Base-by-base conservation (phyloP, 2,888 invertebrate genomes). In the Agrilus cyanescens region DNA sequence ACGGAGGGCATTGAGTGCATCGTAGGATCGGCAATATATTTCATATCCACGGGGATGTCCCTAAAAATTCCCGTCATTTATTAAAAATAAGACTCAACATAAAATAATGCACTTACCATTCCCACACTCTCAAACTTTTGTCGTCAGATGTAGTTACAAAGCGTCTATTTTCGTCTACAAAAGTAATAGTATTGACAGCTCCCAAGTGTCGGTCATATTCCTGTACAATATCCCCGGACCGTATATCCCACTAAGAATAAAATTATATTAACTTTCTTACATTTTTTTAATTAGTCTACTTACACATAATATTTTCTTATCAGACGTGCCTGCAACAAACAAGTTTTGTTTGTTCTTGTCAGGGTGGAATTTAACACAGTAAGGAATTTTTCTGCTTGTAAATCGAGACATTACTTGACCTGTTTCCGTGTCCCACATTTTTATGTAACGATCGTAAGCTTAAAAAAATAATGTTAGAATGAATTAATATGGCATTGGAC, bases 1-100 rank as follows among this genome's bases (percentile, higher is more conserved):
- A 97, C 96, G 0, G 94, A 85, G 0, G 98, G 98, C 82, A 98
- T 90, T 4, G 97, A 96, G 68, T 99, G 98, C 93, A 99, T 95
- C 0, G 91, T 83, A 0, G 98, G 97, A 68, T 99, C 98, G 1
- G 98, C 98, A 51, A 99, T 97, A 67, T 98, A 95, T 65, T 99
- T 99, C 86, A 98, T 98, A 67, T 99, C 98, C 2, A 98, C 98
- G 0, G 91, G 91, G 57, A 91, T 91, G 62, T 91, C 90, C 75
- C 75, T 74, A 62, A 5, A 51, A 50, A 42, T 38, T 40, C 29
- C 34, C 16, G 29, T 14, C 12, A 32, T n/a, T 13, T 36, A 33
- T 3, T 4, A 33, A 3, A 7, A 33, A 33, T 14, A 14, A 15
- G 8, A 25, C 33, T 7, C 12, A 3, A 37, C n/a, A 37, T 37